Conservation (phyloP, 2,888 invertebrate genomes). For the Lepidonotus clava region DNA sequence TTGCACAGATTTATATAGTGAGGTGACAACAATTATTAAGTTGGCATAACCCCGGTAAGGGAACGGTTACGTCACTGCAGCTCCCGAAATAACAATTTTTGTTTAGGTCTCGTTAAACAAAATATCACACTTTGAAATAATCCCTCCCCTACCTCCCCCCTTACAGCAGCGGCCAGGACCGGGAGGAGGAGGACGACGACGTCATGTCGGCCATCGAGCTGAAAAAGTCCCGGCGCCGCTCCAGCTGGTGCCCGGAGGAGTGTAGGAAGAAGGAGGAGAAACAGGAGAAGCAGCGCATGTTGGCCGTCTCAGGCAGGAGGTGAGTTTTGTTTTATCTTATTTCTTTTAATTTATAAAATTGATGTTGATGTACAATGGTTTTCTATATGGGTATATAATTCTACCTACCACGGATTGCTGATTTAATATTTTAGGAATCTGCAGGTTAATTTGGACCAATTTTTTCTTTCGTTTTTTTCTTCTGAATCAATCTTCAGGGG, state of each 20-base stretch:
- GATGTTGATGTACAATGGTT: not conserved
- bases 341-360: not conserved
- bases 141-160: not conserved
- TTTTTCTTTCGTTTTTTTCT: no score
- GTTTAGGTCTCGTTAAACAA: no score
- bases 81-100: no score
- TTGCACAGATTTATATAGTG: no score
- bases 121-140: no score
- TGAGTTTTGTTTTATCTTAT: slow-evolving; percentile 22
- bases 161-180: slow-evolving; percentile 13
- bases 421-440: no score
- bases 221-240: slow-evolving; percentile 65
- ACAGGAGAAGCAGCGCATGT: slow-evolving; percentile 65
- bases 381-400: not conserved
- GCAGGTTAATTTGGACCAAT: no score
- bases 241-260: slow-evolving; percentile 71
- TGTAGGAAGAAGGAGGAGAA: slow-evolving; percentile 66
- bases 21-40: no score
- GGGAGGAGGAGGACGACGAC: slow-evolving; percentile 57
- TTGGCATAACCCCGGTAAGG: no score
- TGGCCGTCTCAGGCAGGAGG: slow-evolving; percentile 65
- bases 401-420: not conserved
- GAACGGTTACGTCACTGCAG: no score
- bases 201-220: slow-evolving; percentile 61
- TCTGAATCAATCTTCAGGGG: no score